Evolutionary conservation across 2,113 vertebrate species (phyloP).

Genomic region (Urocynchramus pylzowi): DNA sequence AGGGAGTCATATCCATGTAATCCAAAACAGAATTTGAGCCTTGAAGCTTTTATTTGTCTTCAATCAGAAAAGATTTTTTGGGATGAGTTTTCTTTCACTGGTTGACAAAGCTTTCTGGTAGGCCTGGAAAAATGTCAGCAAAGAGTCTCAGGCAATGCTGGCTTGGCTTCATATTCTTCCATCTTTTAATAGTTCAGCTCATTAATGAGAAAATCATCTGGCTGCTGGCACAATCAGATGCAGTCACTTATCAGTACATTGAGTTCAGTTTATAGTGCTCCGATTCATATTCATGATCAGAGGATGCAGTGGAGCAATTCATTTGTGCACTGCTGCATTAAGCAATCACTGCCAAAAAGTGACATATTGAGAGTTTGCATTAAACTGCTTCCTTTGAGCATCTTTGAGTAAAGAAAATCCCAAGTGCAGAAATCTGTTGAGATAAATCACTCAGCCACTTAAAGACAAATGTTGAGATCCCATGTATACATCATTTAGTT

Average conservation of each 20-base stretch:
- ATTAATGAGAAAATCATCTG: conserved; percentile 44
- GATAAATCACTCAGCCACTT: neutral
- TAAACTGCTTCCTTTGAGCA: conserved; percentile 18
- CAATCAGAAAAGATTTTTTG: neutral
- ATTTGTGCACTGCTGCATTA: conserved; percentile 43
- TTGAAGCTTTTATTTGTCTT: neutral
- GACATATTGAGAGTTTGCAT: conserved; percentile 24
- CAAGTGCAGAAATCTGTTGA: neutral
- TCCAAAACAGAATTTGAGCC: neutral
- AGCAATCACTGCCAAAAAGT: conserved; percentile 34
- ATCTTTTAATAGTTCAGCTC: conserved; percentile 31
- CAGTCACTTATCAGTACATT: conserved; percentile 50
- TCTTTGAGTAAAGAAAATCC: neutral
- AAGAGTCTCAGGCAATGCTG: neutral
- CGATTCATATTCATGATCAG: conserved; percentile 46
- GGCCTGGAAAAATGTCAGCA: neutral
- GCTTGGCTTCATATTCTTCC: neutral
- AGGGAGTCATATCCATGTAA: neutral
- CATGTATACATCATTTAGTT: neutral
- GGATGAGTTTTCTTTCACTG: neutral
- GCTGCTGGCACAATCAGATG: conserved; percentile 35
- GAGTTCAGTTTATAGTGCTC: conserved; percentile 53
- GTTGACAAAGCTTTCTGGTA: neutral
- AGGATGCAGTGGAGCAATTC: conserved; percentile 50
- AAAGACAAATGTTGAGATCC: neutral